Base-by-base conservation (phyloP, 1,140 invertebrate species). In the Meloidogyne chitwoodi region DNA sequence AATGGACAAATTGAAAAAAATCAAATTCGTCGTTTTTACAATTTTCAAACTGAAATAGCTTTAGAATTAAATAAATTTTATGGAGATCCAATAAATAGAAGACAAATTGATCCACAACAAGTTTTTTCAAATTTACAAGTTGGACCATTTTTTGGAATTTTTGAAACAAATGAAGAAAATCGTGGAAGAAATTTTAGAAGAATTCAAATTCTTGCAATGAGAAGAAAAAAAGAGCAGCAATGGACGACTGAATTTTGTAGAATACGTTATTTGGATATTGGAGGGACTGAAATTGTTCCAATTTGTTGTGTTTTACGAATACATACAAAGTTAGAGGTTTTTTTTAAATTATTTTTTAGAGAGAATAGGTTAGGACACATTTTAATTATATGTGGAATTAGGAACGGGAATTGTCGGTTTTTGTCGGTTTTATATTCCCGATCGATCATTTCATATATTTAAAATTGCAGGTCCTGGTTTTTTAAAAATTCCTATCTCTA, bases 191-290 rank as follows among this genome's bases (percentile, higher is more conserved):
- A 61, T 19, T 73, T 73, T 34, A 61, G 56, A 24, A 61, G 71
- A 29, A 38, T 73, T 65, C 71, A 73, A 64, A 63, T 73, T 1
- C 11, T 73, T 63, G 56, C 38, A 61, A 63, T 73, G 38, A 41
- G 56, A 31, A 31, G 14, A n/a, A 22, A 24, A 56, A 14, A 29
- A 38, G 12, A 38, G 16, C 26, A 24, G 14, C 75, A 77, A 12
- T 75, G 41, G 24, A 67, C 8, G 56, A 76, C 22, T 14, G 76
- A 77, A 62, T 77, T 77, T 61, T 77, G 76, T 44, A 34, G 76
- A 19, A 77, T 77, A 19, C 76, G 76, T 31, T 77, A 68, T 34
- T 34, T 78, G 11, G 76, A 77, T 44, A 27, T 77, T 26, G 76
- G 76, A 8, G 76, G 76, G 0, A 65, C 22, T 61, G 76, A 77